Percentiles rank a stretch among this genome's conserved stretches.
phyloP scores from a whole-genome alignment of 2,888 invertebrate genomes.

The Nudaria mundana region DNA sequence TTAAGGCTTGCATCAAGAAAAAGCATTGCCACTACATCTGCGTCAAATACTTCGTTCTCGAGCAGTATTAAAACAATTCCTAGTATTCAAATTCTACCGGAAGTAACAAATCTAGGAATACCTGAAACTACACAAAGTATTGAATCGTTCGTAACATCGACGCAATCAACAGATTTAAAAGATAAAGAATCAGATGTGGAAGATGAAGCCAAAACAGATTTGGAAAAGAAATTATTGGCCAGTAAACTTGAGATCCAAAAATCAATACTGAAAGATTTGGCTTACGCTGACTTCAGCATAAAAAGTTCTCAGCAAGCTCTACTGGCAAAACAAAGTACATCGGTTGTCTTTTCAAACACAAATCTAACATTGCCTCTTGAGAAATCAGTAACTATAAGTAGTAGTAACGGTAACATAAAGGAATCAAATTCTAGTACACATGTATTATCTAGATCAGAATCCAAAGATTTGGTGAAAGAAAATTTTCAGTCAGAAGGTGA shows the following conservation, averaged over 20 bases:
- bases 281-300: slow-evolving; percentile 33
- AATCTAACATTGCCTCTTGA: not conserved
- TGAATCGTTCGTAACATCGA: slow-evolving; percentile 58
- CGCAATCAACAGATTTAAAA: slow-evolving; percentile 41
- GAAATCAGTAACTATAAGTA: not conserved
- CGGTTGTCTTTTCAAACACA: not conserved
- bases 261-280: slow-evolving; percentile 67
- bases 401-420: not conserved
- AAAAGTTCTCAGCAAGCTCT: not conserved
- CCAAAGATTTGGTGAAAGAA: too few species aligned
- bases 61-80: slow-evolving; percentile 64
- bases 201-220: slow-evolving; percentile 41
- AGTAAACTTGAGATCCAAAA: slow-evolving; percentile 65
- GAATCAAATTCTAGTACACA: not conserved
- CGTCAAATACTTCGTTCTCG: slow-evolving; percentile 38
- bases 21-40: slow-evolving; percentile 15
- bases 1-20: not conserved
- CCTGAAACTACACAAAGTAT: slow-evolving; percentile 49
- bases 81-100: slow-evolving; percentile 52
- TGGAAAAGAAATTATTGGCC: slow-evolving; percentile 49
- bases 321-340: not conserved
- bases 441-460: not conserved
- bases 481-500: too few species aligned
- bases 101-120: slow-evolving; percentile 33
- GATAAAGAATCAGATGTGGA: slow-evolving; percentile 18